These are phyloP conservation scores for Neomonachus schauinslandi DNA, from an alignment of 2,113 vertebrate genomes.

Conservation along the genomic window DNA sequence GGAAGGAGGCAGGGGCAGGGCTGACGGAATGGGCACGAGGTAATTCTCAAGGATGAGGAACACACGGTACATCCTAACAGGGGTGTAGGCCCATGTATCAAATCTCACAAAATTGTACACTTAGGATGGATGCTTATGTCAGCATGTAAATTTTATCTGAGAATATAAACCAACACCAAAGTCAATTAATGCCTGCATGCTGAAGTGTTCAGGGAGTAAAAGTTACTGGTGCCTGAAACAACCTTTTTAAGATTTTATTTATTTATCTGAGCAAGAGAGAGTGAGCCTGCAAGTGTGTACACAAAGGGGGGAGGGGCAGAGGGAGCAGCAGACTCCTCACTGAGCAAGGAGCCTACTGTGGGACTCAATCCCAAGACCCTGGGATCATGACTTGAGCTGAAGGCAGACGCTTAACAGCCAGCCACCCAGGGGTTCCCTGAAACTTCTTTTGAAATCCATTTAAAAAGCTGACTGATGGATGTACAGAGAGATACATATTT, in stretches of 20 bases:
- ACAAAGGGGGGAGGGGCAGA: no score
- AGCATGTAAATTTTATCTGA: background rate
- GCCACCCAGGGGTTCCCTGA: background rate
- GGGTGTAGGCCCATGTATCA: background rate
- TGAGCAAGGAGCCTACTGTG: no score
- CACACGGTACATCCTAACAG: background rate
- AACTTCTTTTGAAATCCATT: conserved; percentile 32
- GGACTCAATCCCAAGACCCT: no score
- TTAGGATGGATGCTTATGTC: background rate
- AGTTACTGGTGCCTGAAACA: background rate
- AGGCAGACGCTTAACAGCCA: no score
- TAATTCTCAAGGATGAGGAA: background rate
- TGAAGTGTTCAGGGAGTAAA: background rate
- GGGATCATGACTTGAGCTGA: no score
- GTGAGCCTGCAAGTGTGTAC: no score
- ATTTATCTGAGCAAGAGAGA: no score
- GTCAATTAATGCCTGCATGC: background rate
- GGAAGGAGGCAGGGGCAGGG: background rate
- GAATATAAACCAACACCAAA: background rate
- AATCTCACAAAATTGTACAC: background rate
- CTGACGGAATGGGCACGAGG: background rate
- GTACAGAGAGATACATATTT: background rate
- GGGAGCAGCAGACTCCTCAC: no score
- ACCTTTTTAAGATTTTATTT: no score
- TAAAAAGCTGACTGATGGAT: background rate